Evolutionary conservation across 2,113 vertebrate genomes (phyloP).

Genomic region (Anhinga rufa): DNA sequence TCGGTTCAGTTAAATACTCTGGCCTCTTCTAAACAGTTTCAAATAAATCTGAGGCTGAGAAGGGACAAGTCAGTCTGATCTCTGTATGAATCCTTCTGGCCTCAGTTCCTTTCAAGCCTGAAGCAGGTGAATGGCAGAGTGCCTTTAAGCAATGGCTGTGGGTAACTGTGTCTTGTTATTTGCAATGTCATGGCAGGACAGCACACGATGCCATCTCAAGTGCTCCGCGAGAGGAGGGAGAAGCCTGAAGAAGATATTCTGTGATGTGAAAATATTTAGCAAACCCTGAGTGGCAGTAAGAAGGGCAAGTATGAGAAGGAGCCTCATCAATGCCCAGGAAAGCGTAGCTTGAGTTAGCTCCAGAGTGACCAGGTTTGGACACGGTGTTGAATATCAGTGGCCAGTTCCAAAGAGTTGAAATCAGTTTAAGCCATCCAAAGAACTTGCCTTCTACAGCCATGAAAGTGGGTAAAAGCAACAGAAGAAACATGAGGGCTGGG

Average conservation of each 20-base stretch:
- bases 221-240: background rate
- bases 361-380: background rate
- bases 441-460: background rate
- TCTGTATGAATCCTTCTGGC: background rate
- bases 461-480: background rate
- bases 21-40: background rate
- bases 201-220: fast-evolving
- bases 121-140: background rate
- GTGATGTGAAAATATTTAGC: background rate
- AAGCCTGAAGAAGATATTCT: background rate
- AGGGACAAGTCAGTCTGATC: background rate
- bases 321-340: background rate
- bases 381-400: background rate
- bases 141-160: background rate
- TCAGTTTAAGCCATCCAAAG: background rate
- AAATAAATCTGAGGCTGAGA: background rate
- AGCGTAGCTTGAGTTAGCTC: background rate
- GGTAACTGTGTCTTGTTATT: background rate
- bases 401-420: background rate
- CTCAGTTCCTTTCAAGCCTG: background rate
- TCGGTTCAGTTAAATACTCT: background rate
- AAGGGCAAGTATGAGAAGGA: background rate
- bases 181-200: background rate
- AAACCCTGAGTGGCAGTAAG: background rate
- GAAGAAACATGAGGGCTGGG: background rate